Evolutionary conservation across 35 echinoderm and acorn worm genomes (phyloP), one percentile per base, ranked within the genome.

Genomic region (Heliocidaris tuberculata): DNA sequence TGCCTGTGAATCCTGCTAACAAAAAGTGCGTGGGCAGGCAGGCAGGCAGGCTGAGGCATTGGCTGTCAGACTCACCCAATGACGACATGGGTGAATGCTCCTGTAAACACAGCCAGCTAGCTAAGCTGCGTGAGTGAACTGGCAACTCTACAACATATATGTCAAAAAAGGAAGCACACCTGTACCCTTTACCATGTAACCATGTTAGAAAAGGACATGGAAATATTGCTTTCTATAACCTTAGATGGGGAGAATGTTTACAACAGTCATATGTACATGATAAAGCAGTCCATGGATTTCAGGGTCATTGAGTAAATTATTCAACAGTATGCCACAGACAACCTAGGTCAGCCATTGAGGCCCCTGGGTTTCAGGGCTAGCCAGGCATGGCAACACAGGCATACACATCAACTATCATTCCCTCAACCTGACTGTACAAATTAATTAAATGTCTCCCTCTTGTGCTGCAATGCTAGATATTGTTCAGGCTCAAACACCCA

Each of bases 361-460:
- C 91, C 91, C 91, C 91, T 93, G 91, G 91, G 91, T 93, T 93
- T 93, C 91, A 93, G 91, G 91, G 91, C 50, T 59, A 93, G 91
- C 50, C 91, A 93, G 48, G 47, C 91, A 93, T 49, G 50, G 87
- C 87, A 49, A 93, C 91, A 93, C 91, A 52, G 91, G 29, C 47
- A 93, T 27, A 30, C 91, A 93, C 27, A 78, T 27, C 65, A 78
- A 78, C 27, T 7, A 78, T 24, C 21, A 19, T 19, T 27, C 65
- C 65, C 65, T 78, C 65, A 78, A 78, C 65, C 65, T 78, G 65
- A 78, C 65, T 27, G 7, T 21, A 78, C 65, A 78, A 78, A 19
- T 24, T 27, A 78, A 19, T 78, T n/a, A 7, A 78, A 89, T 89
- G 47, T 32, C 87, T 89, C 87, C 87, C 87, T 89, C 87, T 89